These are phyloP conservation scores for Pentalonia nigronervosa DNA, from an alignment of 1,140 invertebrate genomes.

Conservation along the genomic window DNA sequence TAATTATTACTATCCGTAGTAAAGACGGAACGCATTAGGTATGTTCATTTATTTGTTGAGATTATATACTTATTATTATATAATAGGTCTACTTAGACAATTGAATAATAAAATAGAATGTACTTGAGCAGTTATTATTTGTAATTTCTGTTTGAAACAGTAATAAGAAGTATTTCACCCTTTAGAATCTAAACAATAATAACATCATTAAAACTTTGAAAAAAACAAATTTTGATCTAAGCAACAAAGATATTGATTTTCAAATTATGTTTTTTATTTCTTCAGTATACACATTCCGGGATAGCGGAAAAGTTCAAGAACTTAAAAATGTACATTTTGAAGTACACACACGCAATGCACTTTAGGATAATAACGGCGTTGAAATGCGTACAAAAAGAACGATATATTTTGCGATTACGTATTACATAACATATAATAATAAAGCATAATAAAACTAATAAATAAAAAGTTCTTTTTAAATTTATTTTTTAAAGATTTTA, in stretches of 20 bases:
- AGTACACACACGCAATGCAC: neutral
- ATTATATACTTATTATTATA: neutral
- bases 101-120: too few relatives aligned
- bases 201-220: neutral
- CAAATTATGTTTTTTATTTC: neutral
- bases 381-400: neutral
- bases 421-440: neutral
- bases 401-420: neutral
- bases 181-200: neutral
- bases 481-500: neutral
- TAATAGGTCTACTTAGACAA: neutral
- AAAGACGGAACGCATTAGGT: neutral
- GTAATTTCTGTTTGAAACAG: too few relatives aligned
- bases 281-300: neutral
- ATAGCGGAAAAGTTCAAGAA: neutral
- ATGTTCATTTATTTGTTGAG: neutral
- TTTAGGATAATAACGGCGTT: neutral
- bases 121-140: too few relatives aligned
- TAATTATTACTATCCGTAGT: neutral
- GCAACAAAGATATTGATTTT: neutral
- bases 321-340: neutral
- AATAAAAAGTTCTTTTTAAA: neutral
- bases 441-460: neutral
- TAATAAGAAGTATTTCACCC: neutral
- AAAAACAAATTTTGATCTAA: neutral